These are phyloP conservation scores for Drosophila imparisetae DNA, from an alignment of 2,888 invertebrate species.

Conservation along the genomic window DNA sequence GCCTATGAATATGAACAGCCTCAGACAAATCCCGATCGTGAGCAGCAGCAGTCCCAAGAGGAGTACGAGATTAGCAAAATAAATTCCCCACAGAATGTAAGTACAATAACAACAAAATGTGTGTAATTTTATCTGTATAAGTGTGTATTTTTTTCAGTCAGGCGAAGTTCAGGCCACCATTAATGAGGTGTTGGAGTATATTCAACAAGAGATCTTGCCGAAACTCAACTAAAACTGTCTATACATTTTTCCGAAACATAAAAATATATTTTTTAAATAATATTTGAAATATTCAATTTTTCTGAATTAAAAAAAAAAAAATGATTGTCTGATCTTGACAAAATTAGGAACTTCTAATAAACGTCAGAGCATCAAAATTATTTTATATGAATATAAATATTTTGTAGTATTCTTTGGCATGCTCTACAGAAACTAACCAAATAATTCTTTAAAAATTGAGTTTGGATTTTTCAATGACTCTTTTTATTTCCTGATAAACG, in stretches of 20 bases:
- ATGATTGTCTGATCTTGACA: background rate
- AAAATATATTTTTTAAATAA: background rate
- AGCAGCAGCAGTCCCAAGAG: conserved; percentile 4
- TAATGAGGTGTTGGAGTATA: conserved; percentile 75
- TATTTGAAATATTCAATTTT: background rate
- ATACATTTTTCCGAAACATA: background rate
- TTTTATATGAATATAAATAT: background rate
- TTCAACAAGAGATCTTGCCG: conserved; percentile 72
- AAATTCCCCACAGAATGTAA: conserved; percentile 52
- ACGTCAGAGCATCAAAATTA: background rate
- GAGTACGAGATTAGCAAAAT: conserved; percentile 2
- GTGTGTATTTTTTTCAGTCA: conserved; percentile 47
- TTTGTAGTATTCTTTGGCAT: background rate
- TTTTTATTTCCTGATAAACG: conserved; percentile 37
- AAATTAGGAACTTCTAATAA: background rate
- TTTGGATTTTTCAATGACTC: conserved; percentile 6
- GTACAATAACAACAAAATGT: conserved; percentile 1
- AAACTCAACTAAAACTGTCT: conserved; percentile 48
- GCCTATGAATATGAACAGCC: conserved; percentile 47
- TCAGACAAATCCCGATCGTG: background rate
- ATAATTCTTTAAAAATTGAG: background rate
- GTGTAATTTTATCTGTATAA: background rate
- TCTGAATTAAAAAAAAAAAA: background rate
- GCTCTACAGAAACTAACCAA: background rate
- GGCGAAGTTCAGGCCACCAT: conserved; percentile 67